Evolutionary conservation across 2,797 vertebrate species (phyloP), one percentile per base, ranked within the genome.

Genomic region (Xerus rutilus): DNA sequence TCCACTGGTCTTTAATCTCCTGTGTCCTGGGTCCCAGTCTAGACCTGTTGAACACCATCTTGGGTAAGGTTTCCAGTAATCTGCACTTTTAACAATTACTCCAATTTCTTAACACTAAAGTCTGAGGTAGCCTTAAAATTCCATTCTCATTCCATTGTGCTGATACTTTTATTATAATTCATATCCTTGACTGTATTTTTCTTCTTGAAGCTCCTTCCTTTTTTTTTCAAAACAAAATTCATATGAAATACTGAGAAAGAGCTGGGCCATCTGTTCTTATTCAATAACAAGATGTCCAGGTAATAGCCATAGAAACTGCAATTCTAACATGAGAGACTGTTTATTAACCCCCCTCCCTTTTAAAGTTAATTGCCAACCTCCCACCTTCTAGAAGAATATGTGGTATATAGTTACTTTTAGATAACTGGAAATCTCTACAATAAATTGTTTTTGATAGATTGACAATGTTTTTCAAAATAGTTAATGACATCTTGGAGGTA

Each of bases 401-500:
- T 72, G 39, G 47, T 23, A 86, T 59, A 49, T 39, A 78, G 65
- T 57, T 82, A 91, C 84, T 93, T 89, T 93, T 86, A 87, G 32
- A 67, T 67, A 91, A 84, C 59, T 87, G 62, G 47, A 89, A 93
- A 93, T 87, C 54, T 73, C 11, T 67, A 54, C 32, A 72, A 59
- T 73, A 95, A 93, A 62, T 70, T 89, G 25, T 23, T 89, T 94
- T 73, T 49, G 17, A 86, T 67, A 92, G 35, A 83, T 30, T 59
- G 45, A 67, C 43, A 89, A 52, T 64, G 23, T n/a, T 85, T 93
- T 91, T 52, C 52, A 64, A 91, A 87, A 84, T 92, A 95, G 91
- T 91, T 78, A 93, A 59, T 81, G 73, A 87, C 18, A 69, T 57
- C 14, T 52, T 82, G 5, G 28, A 4, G 2, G 30, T 77, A 84